Conservation (phyloP, 2,113 vertebrate genomes). For the Monopterus albus region DNA sequence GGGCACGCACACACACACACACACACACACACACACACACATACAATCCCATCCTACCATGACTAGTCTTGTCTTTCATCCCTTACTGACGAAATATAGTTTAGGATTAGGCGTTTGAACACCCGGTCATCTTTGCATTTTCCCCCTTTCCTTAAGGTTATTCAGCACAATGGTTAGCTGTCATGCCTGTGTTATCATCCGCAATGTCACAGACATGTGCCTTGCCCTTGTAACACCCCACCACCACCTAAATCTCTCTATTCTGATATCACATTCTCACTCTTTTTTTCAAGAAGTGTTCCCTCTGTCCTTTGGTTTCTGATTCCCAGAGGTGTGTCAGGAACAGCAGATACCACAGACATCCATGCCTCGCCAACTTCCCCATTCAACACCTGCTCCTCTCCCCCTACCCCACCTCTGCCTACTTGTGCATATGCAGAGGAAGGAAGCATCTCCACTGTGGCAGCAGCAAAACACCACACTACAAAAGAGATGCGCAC, state of each 20-base stretch:
- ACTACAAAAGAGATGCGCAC: constrained; percentile 83
- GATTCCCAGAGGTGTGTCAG: constrained; percentile 78
- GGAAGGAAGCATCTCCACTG: constrained; percentile 76
- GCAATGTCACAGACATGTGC: constrained; percentile 47
- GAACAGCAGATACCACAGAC: constrained; percentile 66
- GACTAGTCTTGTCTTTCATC: not conserved
- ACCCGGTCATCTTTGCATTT: not conserved
- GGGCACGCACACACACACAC: too few relatives aligned
- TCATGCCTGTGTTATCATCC: constrained; percentile 43
- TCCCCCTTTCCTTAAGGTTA: constrained; percentile 19
- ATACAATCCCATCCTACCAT: constrained; percentile 11
- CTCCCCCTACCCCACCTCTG: constrained; percentile 41
- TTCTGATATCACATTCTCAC: constrained; percentile 39
- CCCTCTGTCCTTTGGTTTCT: constrained; percentile 66
- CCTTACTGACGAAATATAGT: constrained; percentile 22
- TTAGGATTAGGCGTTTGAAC: constrained; percentile 24
- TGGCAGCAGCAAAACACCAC: constrained; percentile 78
- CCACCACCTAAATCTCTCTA: constrained; percentile 44
- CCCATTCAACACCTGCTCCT: constrained; percentile 16
- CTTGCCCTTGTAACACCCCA: constrained; percentile 38
- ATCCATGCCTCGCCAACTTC: constrained; percentile 21
- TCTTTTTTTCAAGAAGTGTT: constrained; percentile 45
- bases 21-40: not conserved
- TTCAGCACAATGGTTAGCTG: constrained; percentile 29
- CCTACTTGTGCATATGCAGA: constrained; percentile 85